Evolutionary conservation across 2,888 invertebrate species (phyloP).

Genomic region (Standfussiana lucernea): DNA sequence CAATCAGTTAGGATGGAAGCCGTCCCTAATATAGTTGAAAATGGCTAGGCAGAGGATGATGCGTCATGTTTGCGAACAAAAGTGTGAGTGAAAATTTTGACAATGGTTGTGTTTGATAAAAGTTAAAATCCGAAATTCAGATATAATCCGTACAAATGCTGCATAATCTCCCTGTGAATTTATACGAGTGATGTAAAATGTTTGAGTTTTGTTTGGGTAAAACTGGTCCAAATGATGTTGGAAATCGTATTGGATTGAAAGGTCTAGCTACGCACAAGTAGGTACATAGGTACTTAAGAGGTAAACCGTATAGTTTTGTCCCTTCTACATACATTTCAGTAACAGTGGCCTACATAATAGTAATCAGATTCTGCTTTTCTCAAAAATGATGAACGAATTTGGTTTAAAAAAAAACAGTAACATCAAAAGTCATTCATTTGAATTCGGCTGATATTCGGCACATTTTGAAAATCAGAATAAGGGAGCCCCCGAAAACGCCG

Average conservation of each 20-base stretch:
- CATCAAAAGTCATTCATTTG: no score
- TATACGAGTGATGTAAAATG: not conserved
- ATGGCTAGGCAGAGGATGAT: not conserved
- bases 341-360: not conserved
- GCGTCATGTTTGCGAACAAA: not conserved
- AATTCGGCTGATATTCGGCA: no score
- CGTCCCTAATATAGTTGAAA: not conserved
- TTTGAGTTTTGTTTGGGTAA: not conserved
- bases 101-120: not conserved
- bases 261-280: not conserved
- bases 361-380: not conserved
- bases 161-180: not conserved
- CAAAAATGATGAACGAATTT: no score
- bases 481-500: no score
- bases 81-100: not conserved
- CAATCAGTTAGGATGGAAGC: no score
- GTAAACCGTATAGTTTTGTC: not conserved
- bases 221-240: not conserved
- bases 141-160: constrained; percentile 4
- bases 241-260: not conserved
- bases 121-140: not conserved
- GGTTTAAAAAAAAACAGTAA: no score
- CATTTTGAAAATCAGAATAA: no score
- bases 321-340: not conserved
- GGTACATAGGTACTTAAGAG: no score